phyloP scores from a whole-genome alignment of 2,888 invertebrate genomes.

The Chaitophorus viminalis region DNA sequence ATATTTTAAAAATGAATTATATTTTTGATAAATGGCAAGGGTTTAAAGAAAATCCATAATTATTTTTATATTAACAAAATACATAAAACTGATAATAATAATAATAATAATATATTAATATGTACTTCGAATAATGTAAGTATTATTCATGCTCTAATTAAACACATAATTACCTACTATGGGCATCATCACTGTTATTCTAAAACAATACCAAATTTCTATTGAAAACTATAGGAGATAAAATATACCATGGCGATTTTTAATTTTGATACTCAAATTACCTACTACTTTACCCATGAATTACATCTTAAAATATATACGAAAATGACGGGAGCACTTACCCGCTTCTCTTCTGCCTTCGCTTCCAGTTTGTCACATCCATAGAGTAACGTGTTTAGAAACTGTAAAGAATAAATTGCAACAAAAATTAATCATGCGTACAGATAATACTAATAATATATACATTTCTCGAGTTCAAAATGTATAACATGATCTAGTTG shows the following conservation, averaged over 20 bases:
- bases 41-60: conserved; percentile 47
- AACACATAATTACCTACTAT: conserved; percentile 3
- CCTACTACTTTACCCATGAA: neutral
- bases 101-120: neutral
- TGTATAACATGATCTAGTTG: conserved; percentile 26
- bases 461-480: conserved; percentile 42
- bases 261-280: too few species aligned
- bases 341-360: conserved; percentile 59
- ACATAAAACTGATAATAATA: neutral
- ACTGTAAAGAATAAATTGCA: conserved; percentile 50
- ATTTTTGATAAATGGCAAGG: neutral
- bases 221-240: neutral
- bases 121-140: conserved; percentile 2
- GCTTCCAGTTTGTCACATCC: conserved; percentile 60
- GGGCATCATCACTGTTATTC: neutral
- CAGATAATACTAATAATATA: neutral
- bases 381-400: conserved; percentile 61
- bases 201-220: conserved; percentile 19
- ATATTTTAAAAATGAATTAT: neutral
- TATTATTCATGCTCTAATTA: conserved; percentile 47
- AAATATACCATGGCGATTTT: neutral
- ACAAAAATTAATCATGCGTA: conserved; percentile 34
- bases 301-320: neutral
- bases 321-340: conserved; percentile 27
- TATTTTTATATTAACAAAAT: conserved; percentile 34